Percentiles rank a stretch among this genome's conserved stretches.
phyloP scores from a whole-genome alignment of 2,113 vertebrate species.

The Boleophthalmus pectinirostris region DNA sequence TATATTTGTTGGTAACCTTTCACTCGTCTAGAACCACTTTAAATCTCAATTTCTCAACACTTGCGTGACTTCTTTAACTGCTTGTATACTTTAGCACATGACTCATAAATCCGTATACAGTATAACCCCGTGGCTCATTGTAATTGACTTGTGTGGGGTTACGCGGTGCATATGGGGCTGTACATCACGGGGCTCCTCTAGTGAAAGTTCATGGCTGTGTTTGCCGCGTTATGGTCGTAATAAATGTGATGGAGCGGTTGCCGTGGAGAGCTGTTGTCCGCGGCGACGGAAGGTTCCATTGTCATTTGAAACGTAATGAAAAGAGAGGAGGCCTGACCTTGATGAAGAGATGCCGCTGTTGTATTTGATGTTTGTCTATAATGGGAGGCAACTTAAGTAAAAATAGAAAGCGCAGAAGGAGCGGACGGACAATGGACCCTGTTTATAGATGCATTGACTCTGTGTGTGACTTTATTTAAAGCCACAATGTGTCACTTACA shows the following conservation, averaged over 20 bases:
- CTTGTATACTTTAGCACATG: neutral
- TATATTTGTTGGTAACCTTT: no score
- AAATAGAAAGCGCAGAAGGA: neutral
- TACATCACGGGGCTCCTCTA: conserved; percentile 42
- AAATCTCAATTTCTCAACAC: no score
- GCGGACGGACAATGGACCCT: neutral
- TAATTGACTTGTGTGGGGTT: conserved; percentile 22
- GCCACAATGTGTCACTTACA: no score
- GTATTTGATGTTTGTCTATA: neutral
- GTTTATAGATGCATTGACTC: neutral
- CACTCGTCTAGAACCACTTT: no score
- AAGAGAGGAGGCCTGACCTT: conserved; percentile 49
- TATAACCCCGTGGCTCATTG: neutral
- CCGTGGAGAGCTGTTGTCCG: conserved; percentile 40
- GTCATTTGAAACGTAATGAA: conserved; percentile 59
- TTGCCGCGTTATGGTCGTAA: conserved; percentile 45
- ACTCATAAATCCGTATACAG: neutral
- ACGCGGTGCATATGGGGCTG: conserved; percentile 6
- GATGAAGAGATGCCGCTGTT: conserved; percentile 16
- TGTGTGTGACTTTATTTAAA: neutral
- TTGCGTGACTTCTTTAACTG: neutral
- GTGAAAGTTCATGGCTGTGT: conserved; percentile 54
- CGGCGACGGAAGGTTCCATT: conserved; percentile 52
- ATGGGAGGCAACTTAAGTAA: conserved; percentile 1
- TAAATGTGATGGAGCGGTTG: conserved; percentile 54